Conservation (phyloP, 1,140 invertebrate species). For the Cydia fagiglandana region DNA sequence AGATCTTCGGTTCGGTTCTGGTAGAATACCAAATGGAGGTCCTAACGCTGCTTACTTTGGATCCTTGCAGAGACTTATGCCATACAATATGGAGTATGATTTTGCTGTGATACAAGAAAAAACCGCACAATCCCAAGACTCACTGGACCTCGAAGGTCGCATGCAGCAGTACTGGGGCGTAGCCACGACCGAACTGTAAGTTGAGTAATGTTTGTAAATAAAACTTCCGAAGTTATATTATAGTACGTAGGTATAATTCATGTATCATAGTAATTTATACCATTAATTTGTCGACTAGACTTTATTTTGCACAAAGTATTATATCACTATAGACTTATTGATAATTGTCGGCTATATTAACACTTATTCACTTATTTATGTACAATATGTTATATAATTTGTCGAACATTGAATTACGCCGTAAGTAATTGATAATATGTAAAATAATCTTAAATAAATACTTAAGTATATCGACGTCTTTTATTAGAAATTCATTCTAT, state of each 20-base stretch:
- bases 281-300: constrained; percentile 76
- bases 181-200: constrained; percentile 88
- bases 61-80: constrained; percentile 89
- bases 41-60: constrained; percentile 93
- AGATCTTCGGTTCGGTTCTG: constrained; percentile 74
- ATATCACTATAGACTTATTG: constrained; percentile 56
- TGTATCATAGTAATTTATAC: constrained; percentile 53
- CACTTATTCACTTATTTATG: constrained; percentile 52
- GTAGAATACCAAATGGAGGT: constrained; percentile 81
- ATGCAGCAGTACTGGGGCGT: constrained; percentile 94
- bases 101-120: constrained; percentile 90
- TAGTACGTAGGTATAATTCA: constrained; percentile 60
- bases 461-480: constrained; percentile 20
- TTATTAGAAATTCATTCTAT: constrained; percentile 12
- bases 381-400: constrained; percentile 61
- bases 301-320: constrained; percentile 71
- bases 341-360: constrained; percentile 42
- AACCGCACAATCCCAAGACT: constrained; percentile 82
- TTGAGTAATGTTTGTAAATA: constrained; percentile 63
- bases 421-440: constrained; percentile 28
- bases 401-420: constrained; percentile 31
- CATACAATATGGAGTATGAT: constrained; percentile 91
- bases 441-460: constrained; percentile 31
- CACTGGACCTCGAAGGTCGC: constrained; percentile 86
- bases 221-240: constrained; percentile 64